Evolutionary conservation across 2,113 vertebrate genomes (phyloP), one percentile per base, ranked within the genome.

Genomic region (Hippocampus abdominalis): DNA sequence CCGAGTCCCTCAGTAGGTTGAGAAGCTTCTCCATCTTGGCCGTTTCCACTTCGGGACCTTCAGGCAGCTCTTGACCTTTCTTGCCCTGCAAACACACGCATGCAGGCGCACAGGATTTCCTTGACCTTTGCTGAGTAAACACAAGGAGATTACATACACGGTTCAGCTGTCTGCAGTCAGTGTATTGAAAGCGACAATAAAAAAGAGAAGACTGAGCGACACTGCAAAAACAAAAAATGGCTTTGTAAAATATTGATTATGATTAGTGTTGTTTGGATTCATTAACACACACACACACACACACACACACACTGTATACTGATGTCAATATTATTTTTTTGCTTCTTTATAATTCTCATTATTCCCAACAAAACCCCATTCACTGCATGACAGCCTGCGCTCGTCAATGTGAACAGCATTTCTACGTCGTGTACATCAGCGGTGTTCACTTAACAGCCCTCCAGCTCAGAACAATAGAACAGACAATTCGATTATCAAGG

Each of bases 11-110:
- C 81, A 95, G 88, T 75, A 94, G 81, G 74, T 88, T 93, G 23
- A 99, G 91, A 53, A 99, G 87, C 72, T 95, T 96, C 85, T 98
- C 96, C 92, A 99, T 70, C 86, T 98, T 98, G n/a, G 86, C 89
- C 0, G 91, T 85, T 88, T 98, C 95, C 74, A 91, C 93, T 71
- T 96, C 94, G 0, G 94, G 94, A 36, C 93, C 93, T 70, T 92
- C 93, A 70, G 93, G 91, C 0, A 86, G 40, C 48, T 94, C 94
- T 74, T 96, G 94, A 40, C 95, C 94, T 73, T 97, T 96, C 85
- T 99, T 96, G 23, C 71, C 88, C 97, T 98, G 77, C 5, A 76
- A 6, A 68, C 32, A 71, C 39, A 74, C 12, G 27, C 36, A 62
- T 40, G 18, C 21, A 49, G 40, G 57, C 51, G 48, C 42, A 65